Conservation (phyloP, 2,888 invertebrate species). For the Nemapogon koenigi region DNA sequence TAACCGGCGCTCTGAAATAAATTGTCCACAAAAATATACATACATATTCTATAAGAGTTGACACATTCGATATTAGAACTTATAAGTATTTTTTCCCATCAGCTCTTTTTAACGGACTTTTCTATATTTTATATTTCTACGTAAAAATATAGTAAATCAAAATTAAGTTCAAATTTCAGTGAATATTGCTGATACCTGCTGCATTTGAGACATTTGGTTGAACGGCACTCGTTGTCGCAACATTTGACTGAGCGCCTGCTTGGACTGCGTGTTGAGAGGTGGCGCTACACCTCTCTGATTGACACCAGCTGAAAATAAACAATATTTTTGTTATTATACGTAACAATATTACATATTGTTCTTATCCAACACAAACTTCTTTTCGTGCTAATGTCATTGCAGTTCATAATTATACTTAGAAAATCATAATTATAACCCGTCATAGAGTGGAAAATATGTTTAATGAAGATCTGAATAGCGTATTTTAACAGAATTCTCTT, state of each 20-base stretch:
- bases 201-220: constrained; percentile 59
- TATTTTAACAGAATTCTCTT: no score
- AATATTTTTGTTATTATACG: not conserved
- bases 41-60: not conserved
- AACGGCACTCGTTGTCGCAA: constrained; percentile 76
- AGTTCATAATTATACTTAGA: no score
- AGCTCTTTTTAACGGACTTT: not conserved
- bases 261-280: constrained; percentile 73
- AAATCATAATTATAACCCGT: no score
- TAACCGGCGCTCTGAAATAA: constrained; percentile 32
- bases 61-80: not conserved
- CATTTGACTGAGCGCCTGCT: constrained; percentile 88
- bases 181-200: no score
- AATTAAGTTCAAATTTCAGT: no score
- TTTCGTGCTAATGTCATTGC: no score
- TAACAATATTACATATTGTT: not conserved
- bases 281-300: constrained; percentile 43
- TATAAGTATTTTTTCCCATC: not conserved
- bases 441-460: no score
- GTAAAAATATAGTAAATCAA: not conserved
- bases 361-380: not conserved
- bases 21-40: not conserved
- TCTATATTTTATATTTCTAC: not conserved
- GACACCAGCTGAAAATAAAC: constrained; percentile 29
- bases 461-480: no score